Percentiles rank a stretch among this genome's conserved stretches.
Conservation (phyloP, 2,113 vertebrate species). For the Sebastes fasciatus region DNA sequence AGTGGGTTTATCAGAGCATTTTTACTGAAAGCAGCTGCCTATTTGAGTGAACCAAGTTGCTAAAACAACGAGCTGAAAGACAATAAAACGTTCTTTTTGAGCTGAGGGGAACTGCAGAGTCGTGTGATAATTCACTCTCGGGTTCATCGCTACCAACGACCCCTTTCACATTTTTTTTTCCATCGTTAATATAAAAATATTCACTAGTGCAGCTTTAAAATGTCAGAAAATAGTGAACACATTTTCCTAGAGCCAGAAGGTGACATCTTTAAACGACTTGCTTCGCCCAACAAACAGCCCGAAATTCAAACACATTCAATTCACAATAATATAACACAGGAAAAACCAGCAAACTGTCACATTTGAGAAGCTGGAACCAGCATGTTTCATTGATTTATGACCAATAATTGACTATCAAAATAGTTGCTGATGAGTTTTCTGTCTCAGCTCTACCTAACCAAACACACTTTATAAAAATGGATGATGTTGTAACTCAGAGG, state of each 20-base stretch:
- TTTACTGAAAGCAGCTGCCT: too few species aligned
- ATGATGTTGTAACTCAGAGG: not conserved
- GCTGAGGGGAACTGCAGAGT: not conserved
- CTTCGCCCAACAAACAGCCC: not conserved
- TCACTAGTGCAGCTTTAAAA: slow-evolving; percentile 1
- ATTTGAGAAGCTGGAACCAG: not conserved
- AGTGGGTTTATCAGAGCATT: not conserved
- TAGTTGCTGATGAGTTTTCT: not conserved
- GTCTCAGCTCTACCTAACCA: not conserved
- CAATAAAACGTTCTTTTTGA: not conserved
- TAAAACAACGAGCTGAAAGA: slow-evolving; percentile 21
- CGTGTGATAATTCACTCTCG: not conserved
- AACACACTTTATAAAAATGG: not conserved
- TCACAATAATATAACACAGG: not conserved
- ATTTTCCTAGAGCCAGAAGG: not conserved
- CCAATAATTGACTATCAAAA: not conserved
- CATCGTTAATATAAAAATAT: not conserved
- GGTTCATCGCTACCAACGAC: not conserved
- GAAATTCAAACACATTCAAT: not conserved
- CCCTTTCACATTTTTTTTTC: not conserved
- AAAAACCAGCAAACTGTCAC: not conserved
- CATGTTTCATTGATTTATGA: not conserved
- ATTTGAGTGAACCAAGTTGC: not conserved
- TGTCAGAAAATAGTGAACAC: not conserved
- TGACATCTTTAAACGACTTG: not conserved